These are phyloP conservation scores for Aramus guarauna DNA, from an alignment of 2,113 vertebrate species.

Conservation along the genomic window DNA sequence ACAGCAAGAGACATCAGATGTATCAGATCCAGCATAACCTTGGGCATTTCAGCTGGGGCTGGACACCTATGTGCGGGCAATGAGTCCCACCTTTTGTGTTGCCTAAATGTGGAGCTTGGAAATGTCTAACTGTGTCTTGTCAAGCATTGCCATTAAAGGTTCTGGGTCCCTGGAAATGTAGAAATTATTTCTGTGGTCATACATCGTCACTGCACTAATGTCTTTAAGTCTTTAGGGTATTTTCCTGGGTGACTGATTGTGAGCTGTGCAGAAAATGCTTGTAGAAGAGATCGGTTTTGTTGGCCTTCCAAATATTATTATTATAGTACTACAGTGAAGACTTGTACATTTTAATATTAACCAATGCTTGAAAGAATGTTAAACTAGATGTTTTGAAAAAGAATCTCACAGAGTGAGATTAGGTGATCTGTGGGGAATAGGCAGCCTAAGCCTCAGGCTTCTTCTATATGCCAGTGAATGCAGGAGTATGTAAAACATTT, in stretches of 20 bases:
- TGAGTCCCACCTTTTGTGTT: not conserved
- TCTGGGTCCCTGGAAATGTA: not conserved
- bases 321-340: not conserved
- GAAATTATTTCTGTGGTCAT: not conserved
- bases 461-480: not conserved
- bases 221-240: not conserved
- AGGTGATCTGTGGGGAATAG: not conserved
- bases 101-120: not conserved
- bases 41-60: not conserved
- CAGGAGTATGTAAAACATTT: not conserved
- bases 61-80: not conserved
- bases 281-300: not conserved
- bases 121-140: not conserved
- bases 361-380: not conserved
- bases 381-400: constrained; percentile 33
- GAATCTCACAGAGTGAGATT: not conserved
- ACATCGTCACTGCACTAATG: rapidly evolving
- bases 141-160: not conserved
- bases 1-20: not conserved
- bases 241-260: not conserved
- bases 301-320: not conserved
- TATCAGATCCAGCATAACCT: not conserved
- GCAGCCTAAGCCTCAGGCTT: not conserved
- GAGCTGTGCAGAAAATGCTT: not conserved
- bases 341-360: not conserved